Evolutionary conservation across 2,797 vertebrate species (phyloP), one percentile per base, ranked within the genome.

Genomic region (Mallotus villosus): DNA sequence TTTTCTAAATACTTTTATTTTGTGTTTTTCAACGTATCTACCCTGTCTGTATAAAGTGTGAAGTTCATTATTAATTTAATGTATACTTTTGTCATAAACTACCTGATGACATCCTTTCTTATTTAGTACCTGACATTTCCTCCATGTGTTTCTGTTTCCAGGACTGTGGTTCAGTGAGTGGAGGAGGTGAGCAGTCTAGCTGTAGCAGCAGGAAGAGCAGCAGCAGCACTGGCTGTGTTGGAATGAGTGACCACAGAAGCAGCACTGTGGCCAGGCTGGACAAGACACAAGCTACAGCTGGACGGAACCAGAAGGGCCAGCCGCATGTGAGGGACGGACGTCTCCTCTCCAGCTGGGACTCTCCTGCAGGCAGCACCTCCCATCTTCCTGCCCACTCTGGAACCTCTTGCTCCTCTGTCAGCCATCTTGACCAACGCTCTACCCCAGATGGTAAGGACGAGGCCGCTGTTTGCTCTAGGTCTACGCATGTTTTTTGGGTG

Each of bases 391-490:
- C 2, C 46, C 82, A 83, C 0, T 89, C 87, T 78, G 84, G 81
- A 57, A 86, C 88, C 63, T 84, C 80, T 74, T 88, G 87, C 73
- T 84, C 74, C 67, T 89, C 91, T 2, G 87, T 90, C 67, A 77
- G 29, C 78, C 87, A 87, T 75, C 86, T 90, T 0, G 82, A 90
- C 67, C 73, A 81, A 27, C 82, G 70, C 75, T 12, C 75, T 63
- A 16, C 73, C 8, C 32, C 57, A 79, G 79, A 84, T 0, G 91
- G 92, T 93, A 88, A 49, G 79, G 63, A 25, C n/a, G 27, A 37
- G 34, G 8, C 9, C 34, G 7, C 34, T 37, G 34, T 37, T 37
- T 37, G 34, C 34, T 37, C 34, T 11, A 37, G 8, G 41, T 46
- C 41, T 7, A 17, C 14, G 21, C 32, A 27, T 57, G 49, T 2